These are phyloP conservation scores for Liolophura sinensis DNA, from an alignment of 1,140 invertebrate species.

Conservation along the genomic window DNA sequence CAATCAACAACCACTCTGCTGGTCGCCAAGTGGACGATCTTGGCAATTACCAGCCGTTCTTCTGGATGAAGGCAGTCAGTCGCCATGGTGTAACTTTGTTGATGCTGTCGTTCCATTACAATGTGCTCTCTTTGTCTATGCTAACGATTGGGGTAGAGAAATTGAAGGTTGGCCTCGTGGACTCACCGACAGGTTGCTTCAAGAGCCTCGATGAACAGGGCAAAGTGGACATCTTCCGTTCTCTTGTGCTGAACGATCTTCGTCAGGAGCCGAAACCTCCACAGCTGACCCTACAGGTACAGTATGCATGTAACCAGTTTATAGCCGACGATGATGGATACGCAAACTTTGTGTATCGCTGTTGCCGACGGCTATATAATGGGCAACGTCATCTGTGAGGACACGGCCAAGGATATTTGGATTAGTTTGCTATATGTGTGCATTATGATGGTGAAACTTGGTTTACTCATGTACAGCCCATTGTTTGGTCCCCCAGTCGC, in stretches of 20 bases:
- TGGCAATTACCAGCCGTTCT: slow-evolving; percentile 38
- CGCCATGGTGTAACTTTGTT: slow-evolving; percentile 52
- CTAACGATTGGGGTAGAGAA: slow-evolving; percentile 45
- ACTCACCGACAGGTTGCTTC: slow-evolving; percentile 47
- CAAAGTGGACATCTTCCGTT: slow-evolving; percentile 29
- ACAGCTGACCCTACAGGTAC: not conserved
- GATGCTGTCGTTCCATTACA: slow-evolving; percentile 53
- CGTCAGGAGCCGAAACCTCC: slow-evolving; percentile 11
- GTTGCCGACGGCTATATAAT: slow-evolving; percentile 33
- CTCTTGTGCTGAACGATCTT: slow-evolving; percentile 38
- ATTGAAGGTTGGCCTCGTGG: slow-evolving; percentile 28
- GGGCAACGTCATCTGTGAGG: slow-evolving; percentile 32
- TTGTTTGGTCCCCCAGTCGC: slow-evolving; percentile 41
- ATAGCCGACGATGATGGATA: slow-evolving; percentile 32
- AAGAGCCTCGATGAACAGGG: slow-evolving; percentile 26
- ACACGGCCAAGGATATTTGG: slow-evolving; percentile 44
- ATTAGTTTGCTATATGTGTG: slow-evolving; percentile 48
- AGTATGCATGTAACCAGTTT: slow-evolving; percentile 49
- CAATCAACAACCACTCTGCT: too few relatives aligned
- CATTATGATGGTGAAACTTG: slow-evolving; percentile 43
- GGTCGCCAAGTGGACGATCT: not conserved
- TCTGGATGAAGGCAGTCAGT: slow-evolving; percentile 46
- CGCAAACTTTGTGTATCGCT: slow-evolving; percentile 44
- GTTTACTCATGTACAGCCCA: slow-evolving; percentile 49
- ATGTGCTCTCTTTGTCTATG: slow-evolving; percentile 51